Conservation (phyloP, 2,113 vertebrate species). For the Rhineura floridana region DNA sequence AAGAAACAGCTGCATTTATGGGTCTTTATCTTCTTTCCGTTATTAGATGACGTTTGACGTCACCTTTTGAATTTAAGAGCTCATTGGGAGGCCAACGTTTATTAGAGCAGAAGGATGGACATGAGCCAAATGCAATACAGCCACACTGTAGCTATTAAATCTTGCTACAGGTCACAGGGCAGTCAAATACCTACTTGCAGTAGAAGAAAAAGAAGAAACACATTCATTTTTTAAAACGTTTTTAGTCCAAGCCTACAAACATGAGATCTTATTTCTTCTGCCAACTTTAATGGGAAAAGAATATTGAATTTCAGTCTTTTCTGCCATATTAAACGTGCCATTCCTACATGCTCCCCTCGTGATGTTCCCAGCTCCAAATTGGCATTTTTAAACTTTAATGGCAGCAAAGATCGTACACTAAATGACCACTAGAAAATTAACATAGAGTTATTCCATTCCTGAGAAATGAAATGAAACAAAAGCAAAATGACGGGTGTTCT, state of each 20-base stretch:
- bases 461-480: constrained; percentile 32
- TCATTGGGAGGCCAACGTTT: constrained; percentile 56
- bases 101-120: constrained; percentile 67
- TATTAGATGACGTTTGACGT: constrained; percentile 73
- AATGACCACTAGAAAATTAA: constrained; percentile 61
- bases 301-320: background rate
- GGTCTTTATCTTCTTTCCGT: constrained; percentile 68
- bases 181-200: constrained; percentile 43
- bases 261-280: background rate
- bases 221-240: background rate
- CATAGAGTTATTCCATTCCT: constrained; percentile 50
- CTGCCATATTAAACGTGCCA: background rate
- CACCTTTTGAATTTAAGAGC: constrained; percentile 66
- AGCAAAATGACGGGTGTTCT: constrained; percentile 55
- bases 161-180: constrained; percentile 53
- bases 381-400: constrained; percentile 9
- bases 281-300: background rate
- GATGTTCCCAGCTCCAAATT: background rate
- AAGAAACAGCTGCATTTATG: constrained; percentile 43
- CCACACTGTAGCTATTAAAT: constrained; percentile 59
- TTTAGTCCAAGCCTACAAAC: background rate
- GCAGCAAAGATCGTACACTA: constrained; percentile 44
- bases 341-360: background rate
- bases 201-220: background rate
- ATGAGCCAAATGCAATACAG: constrained; percentile 51